phyloP scores from a whole-genome alignment of 64 coral and sea anemone genomes.

The Actinia tenebrosa region DNA sequence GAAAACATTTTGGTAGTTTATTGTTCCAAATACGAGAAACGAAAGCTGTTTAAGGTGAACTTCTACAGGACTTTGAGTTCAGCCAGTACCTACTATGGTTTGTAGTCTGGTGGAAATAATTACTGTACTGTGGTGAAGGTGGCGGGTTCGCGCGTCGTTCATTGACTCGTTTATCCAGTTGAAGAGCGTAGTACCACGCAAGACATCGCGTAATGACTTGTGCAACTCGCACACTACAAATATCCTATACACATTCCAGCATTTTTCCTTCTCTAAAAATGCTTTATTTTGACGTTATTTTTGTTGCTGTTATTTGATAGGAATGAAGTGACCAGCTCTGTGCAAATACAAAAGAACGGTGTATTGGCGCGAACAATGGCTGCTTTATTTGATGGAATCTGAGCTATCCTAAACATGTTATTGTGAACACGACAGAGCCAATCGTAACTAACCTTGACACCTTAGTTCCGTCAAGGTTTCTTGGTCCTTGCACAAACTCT shows the following conservation, averaged over 20 bases:
- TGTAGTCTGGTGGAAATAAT: too few species aligned
- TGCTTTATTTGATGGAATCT: constrained; percentile 49
- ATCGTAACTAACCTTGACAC: background rate
- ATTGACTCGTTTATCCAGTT: too few species aligned
- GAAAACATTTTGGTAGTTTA: too few species aligned
- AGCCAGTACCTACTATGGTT: too few species aligned
- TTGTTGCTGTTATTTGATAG: background rate
- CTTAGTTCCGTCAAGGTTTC: background rate
- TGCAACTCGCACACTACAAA: background rate
- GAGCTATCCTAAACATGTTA: constrained; percentile 47
- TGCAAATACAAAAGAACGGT: background rate
- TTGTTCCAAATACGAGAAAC: too few species aligned
- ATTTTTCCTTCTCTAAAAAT: background rate
- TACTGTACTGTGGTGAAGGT: too few species aligned
- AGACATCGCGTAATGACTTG: too few species aligned
- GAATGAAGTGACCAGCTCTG: background rate
- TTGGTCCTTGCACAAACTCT: background rate
- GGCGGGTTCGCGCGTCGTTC: too few species aligned
- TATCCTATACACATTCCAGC: background rate
- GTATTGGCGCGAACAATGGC: constrained; percentile 29
- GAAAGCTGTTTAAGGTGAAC: too few species aligned
- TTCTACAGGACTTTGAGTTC: too few species aligned
- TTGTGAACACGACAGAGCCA: constrained; percentile 35
- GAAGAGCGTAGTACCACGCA: too few species aligned
- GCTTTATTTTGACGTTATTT: background rate